Evolutionary conservation across 2,888 invertebrate species (phyloP).

Genomic region (Formica aserva): DNA sequence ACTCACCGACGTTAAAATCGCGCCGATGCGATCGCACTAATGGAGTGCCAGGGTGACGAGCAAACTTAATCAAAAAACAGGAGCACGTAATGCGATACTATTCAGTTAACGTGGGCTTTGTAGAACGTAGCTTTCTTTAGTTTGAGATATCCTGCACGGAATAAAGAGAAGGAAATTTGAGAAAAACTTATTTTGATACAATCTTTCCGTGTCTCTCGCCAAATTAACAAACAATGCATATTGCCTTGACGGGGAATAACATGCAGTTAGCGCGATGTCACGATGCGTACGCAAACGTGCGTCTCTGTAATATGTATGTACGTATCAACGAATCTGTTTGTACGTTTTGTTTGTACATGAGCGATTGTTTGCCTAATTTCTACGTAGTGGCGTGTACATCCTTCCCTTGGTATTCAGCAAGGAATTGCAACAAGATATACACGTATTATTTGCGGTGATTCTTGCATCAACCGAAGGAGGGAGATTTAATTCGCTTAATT

Average conservation of each 20-base stretch:
- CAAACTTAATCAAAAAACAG: background rate
- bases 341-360: constrained; percentile 14
- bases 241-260: background rate
- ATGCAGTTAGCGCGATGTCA: background rate
- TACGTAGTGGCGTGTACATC: constrained; percentile 10
- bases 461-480: background rate
- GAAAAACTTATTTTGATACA: background rate
- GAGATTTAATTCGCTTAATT: background rate
- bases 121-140: background rate
- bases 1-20: constrained; percentile 4
- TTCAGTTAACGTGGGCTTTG: background rate
- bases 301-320: constrained; percentile 5
- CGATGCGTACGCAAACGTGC: background rate
- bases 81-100: background rate
- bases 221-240: constrained; percentile 2
- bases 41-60: background rate
- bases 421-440: constrained; percentile 20
- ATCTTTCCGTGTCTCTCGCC: background rate
- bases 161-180: background rate
- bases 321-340: constrained; percentile 27
- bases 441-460: constrained; percentile 13
- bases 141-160: background rate
- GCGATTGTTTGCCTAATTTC: constrained; percentile 11
- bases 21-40: background rate
- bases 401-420: constrained; percentile 29